Base-by-base conservation (phyloP, 1,140 invertebrate genomes). In the Teleopsis dalmanni region DNA sequence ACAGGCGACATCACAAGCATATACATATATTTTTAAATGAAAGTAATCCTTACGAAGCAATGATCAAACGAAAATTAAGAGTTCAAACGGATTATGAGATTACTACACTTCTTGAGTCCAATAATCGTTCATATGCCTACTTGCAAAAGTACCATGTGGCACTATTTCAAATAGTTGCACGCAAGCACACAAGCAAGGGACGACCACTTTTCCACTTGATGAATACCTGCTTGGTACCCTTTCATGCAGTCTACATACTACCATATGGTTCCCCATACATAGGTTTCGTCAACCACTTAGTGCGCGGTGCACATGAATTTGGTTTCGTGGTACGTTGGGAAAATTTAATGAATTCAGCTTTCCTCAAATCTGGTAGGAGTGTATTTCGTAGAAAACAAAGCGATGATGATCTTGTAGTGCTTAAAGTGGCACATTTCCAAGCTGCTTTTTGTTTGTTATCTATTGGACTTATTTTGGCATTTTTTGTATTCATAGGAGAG, bases 221-320 rank as follows among this genome's bases (percentile, higher is more conserved):
- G 66, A 41, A 50, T 6, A 58, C 52, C 49, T 69, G 65, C 37
- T 53, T 69, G 48, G 62, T 70, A 10, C 66, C 66, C 0, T 70
- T 62, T 36, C 58, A 67, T 26, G 61, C 58, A 1, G 66, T 66
- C 3, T 70, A 70, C 25, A 69, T 60, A 2, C 60, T 67, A 13
- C 63, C 63, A 7, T 65, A 63, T 29, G 66, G 66, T 0, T 69
- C 65, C 2, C 66, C 66, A 16, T 69, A 70, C 40, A 41, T 69
- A 42, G 63, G 66, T 4, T 62, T 55, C 25, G 38, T 70, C 6
- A 58, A 70, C 45, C 43, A 18, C 0, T 46, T 70, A 1, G 52
- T 70, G 13, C 55, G 63, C 1, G 56, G 56, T 10, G 50, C 62
- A 3, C 56, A 58, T 23, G 66, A 70, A 26, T 63, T 55, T 38